phyloP scores from a whole-genome alignment of 2,113 vertebrate species.

The Hippocampus zosterae region DNA sequence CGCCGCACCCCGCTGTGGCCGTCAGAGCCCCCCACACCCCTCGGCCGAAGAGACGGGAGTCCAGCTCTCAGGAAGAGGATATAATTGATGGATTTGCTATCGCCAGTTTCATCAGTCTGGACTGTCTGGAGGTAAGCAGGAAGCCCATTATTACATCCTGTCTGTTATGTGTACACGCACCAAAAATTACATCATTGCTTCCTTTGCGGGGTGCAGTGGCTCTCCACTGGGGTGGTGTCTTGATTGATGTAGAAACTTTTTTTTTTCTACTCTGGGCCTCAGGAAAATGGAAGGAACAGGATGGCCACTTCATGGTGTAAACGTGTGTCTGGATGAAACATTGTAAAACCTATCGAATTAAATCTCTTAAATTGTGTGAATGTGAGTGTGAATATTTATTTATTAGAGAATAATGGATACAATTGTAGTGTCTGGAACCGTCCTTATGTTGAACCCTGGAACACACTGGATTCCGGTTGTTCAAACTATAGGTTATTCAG shows the following conservation, averaged over 20 bases:
- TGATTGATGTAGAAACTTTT: neutral
- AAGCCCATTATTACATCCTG: slow-evolving; percentile 33
- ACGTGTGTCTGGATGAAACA: no score
- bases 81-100: slow-evolving; percentile 96
- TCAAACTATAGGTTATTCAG: neutral
- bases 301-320: neutral
- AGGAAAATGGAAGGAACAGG: neutral
- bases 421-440: neutral
- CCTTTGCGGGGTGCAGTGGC: neutral
- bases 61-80: slow-evolving; percentile 92
- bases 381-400: neutral
- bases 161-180: slow-evolving; percentile 6
- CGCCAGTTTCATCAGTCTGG: slow-evolving; percentile 88
- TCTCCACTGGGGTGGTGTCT: neutral
- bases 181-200: neutral
- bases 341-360: no score
- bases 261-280: neutral
- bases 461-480: neutral
- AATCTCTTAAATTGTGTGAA: no score
- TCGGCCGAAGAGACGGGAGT: slow-evolving; percentile 85
- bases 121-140: slow-evolving; percentile 84
- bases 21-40: slow-evolving; percentile 73
- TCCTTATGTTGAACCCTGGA: slow-evolving; percentile 8
- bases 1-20: slow-evolving; percentile 68
- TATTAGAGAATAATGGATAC: neutral